These are phyloP conservation scores for Corythornis madagascariensis DNA, from an alignment of 2,113 vertebrate genomes.

Conservation along the genomic window DNA sequence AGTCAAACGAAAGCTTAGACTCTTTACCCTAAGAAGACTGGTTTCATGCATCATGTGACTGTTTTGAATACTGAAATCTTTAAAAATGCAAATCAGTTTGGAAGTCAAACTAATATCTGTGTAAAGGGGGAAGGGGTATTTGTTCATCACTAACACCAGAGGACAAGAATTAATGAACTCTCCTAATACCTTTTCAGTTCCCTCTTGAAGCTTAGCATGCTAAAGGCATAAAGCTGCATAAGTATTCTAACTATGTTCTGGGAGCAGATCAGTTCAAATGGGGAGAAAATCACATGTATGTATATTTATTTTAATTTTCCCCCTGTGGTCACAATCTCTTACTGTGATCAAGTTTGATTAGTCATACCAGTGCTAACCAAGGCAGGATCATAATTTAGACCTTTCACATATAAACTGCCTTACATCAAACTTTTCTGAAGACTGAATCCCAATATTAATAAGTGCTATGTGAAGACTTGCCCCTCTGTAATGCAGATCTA, in stretches of 20 bases:
- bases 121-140: neutral
- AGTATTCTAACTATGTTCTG: neutral
- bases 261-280: neutral
- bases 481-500: neutral
- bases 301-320: neutral
- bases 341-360: neutral
- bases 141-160: neutral
- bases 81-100: neutral
- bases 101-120: neutral
- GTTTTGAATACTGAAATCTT: neutral
- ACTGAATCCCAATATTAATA: neutral
- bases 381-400: neutral
- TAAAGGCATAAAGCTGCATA: neutral
- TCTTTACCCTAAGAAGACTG: neutral
- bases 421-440: neutral
- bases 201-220: neutral
- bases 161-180: neutral
- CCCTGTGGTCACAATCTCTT: neutral
- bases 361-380: neutral
- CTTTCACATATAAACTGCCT: neutral
- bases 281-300: neutral
- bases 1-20: neutral
- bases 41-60: fast-evolving
- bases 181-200: neutral
- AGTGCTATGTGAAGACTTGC: neutral